Evolutionary conservation across 1,140 invertebrate species (phyloP), one percentile per base, ranked within the genome.

Genomic region (Euwallacea fornicatus): DNA sequence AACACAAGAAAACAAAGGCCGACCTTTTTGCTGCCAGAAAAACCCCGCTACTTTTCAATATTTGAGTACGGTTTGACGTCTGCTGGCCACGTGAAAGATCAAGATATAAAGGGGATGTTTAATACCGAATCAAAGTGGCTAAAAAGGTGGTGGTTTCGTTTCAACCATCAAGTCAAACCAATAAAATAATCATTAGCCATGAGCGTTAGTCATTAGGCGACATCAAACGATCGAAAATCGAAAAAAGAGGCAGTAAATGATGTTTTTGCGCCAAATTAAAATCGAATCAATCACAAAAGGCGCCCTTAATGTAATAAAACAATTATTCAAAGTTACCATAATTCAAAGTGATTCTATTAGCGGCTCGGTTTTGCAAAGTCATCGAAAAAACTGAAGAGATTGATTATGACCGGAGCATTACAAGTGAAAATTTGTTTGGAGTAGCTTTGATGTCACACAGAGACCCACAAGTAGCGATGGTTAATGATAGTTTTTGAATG

Each of bases 271-370:
- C 69, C 62, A 61, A 71, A 71, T 71, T 71, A 71, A 71, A 71
- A 71, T 56, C 69, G 54, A 53, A 71, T 71, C 54, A 71, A 71
- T 71, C 69, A 71, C 60, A 58, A 71, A 71, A 61, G 58, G 69
- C 69, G 62, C 62, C 69, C 55, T 71, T 71, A 65, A 71, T 71
- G 47, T 71, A 71, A 71, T 71, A 71, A 71, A 71, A 71, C 69
- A 71, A 71, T 71, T 71, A 71, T 71, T 71, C 69, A 71, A 65
- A 56, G 69, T 71, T 71, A 64, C 43, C 46, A 63, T 71, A 71
- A 71, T 71, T 61, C 43, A 71, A 71, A 71, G 69, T 71, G 69
- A 71, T 71, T 71, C 69, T 71, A 71, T 71, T 71, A 71, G 42
- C 61, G 47, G 63, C 69, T 47, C 11, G 16, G 16, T 65, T 71